Evolutionary conservation across 2,888 invertebrate species (phyloP), one percentile per base, ranked within the genome.

Genomic region (Hofmannophila pseudospretella): DNA sequence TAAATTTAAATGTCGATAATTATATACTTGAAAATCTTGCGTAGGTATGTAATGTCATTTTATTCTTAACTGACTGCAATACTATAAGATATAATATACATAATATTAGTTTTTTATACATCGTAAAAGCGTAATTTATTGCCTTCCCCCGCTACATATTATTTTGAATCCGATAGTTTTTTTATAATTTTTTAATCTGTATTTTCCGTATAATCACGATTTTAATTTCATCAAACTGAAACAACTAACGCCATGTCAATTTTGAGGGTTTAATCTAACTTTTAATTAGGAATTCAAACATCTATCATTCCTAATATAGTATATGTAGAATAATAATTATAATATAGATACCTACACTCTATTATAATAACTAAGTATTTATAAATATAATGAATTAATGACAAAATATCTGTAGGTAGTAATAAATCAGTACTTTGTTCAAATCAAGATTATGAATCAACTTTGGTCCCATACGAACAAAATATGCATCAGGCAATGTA

Each of bases 51-150:
- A 38, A 41, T 41, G 38, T 39, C 36, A 39, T 39, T 38, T 42
- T 42, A 40, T 41, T 14, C 31, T 23, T 36, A 38, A 33, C 30
- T 38, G 36, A 34, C 27, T 38, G 28, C 35, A n/a, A 34, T 30
- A 35, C 26, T 31, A 33, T 39, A 36, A 11, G 19, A 27, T 36
- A 35, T 36, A 42, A 45, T 32, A 41, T 16, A 4, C 16, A 16
- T 16, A 41, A 23, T 58, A 71, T 67, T 68, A 67, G 58, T 71
- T 73, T 73, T 73, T 73, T 74, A n/a, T 77, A 80, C 69, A 74
- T 77, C 58, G 80, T 82, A 82, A 80, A 90, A 90, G 90, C 90
- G 90, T 90, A 90, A 88, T 89, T 88, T 88, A 89, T 90, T 90
- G 90, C 90, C 90, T 90, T 90, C 90, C 90, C 90, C 90, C 88